Base-by-base conservation (phyloP, 1,140 invertebrate genomes). In the Hetaerina americana region DNA sequence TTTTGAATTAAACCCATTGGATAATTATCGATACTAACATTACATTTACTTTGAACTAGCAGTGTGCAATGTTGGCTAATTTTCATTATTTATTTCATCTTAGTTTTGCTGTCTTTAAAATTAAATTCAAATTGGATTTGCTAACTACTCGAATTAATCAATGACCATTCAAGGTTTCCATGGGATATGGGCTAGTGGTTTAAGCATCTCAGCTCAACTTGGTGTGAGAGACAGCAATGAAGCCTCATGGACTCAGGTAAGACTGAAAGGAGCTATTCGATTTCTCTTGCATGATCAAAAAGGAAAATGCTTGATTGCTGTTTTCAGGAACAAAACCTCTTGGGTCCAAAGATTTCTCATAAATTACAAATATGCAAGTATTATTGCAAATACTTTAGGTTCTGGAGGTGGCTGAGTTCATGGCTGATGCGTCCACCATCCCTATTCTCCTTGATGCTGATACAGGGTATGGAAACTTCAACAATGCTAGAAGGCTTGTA, bases 401-500 rank as follows among this genome's bases (percentile, higher is more conserved):
- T 5, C 71, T 74, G n/a, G 83, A 84, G 57, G 78, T 83, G 5
- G 49, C 80, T n/a, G 83, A 83, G 71, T 84, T 81, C 75, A 84
- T 84, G 83, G 79, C 80, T 69, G 82, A 84, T 74, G 81, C 80
- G 5, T 80, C 80, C n/a, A 57, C 75, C 22, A 76, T 83, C 24
- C 83, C 83, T 0, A 82, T 84, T 66, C 76, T 84, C n/a, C 73
- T 84, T 12, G 83, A 84, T 75, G 83, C 82, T 40, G 83, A 84
- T 74, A 83, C 82, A 8, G 83, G 83, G 18, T 84, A 81, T 75
- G 83, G 83, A 18, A 84, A 84, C 73, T 84, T 84, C 74, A 84
- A 84, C 75, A 84, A 84, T 76, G 82, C 83, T 5, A 72, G 83
- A 18, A 69, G 81, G 72, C 76, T 84, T 31, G 81, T 84, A 12